Evolutionary conservation across 2,888 invertebrate genomes (phyloP), one percentile per base, ranked within the genome.

Genomic region (Tipula helvola): DNA sequence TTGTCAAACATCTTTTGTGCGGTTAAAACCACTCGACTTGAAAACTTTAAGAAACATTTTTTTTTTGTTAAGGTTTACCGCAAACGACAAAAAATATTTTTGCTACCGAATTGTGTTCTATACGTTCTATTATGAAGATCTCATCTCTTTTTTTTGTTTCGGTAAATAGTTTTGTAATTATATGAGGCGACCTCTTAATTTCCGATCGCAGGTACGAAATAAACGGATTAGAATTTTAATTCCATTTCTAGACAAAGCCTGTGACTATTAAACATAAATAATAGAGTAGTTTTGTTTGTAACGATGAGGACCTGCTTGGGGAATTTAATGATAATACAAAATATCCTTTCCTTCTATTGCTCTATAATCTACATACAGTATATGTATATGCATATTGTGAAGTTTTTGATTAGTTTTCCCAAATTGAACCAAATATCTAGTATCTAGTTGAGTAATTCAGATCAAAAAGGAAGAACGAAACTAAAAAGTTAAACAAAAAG

Each of bases 1-100:
- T 71, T 71, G 71, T 71, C 28, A 71, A 28, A 71, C 71, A 71
- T 28, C 12, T 71, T 52, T 71, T 71, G 28, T 28, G 28, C 28
- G 71, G 71, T 71, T 39, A 84, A 84, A 84, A 84, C 84, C 41
- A 84, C 84, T 84, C 84, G 84, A 84, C 84, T 84, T 84, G 84
- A 84, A 84, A 84, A 13, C 84, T 84, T 41, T 39, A 84, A 84
- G 39, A 41, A 84, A n/a, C 39, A 39, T 84, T 84, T 16, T 84
- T 36, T 84, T 39, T 39, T 16, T 83, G 41, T 84, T 84, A 39
- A 41, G 84, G 84, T 84, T 84, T 84, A 41, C 84, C 84, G 84
- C 84, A 84, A 84, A 84, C 16, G 84, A 84, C 84, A 84, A 84
- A 84, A 84, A 84, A 52, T 28, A 71, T 16, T 57, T 16, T 83